Conservation (phyloP, 2,113 vertebrate species). For the Lichenostomus cassidix region DNA sequence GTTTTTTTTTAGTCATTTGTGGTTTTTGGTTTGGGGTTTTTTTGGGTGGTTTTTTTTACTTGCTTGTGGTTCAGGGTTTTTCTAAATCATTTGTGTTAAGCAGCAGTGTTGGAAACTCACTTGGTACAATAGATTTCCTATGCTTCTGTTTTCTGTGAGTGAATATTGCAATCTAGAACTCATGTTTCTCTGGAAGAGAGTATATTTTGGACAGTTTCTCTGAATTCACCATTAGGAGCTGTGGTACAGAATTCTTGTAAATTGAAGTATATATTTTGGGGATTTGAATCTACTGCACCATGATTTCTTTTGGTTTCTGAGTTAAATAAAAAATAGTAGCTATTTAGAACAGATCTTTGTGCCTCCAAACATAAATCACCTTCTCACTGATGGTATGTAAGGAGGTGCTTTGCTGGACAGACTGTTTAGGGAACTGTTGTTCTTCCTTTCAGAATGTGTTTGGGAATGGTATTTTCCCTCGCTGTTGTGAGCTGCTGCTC, state of each 20-base stretch:
- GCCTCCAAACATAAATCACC: neutral
- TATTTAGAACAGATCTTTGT: neutral
- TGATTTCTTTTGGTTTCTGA: neutral
- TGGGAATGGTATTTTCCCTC: neutral
- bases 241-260: neutral
- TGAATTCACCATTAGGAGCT: neutral
- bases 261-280: neutral
- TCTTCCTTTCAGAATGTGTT: neutral
- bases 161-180: neutral
- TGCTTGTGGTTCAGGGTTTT: neutral
- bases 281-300: neutral
- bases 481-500: neutral
- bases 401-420: neutral
- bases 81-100: neutral
- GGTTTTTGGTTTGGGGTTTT: neutral
- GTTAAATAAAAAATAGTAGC: neutral
- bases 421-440: neutral
- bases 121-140: neutral
- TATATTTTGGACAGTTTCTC: neutral
- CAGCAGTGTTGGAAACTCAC: neutral
- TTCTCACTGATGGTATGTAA: neutral
- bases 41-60: neutral
- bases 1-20: neutral
- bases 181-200: neutral
- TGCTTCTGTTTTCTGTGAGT: neutral